Evolutionary conservation across 2,113 vertebrate species (phyloP).

Genomic region (Megaptera novaeangliae): DNA sequence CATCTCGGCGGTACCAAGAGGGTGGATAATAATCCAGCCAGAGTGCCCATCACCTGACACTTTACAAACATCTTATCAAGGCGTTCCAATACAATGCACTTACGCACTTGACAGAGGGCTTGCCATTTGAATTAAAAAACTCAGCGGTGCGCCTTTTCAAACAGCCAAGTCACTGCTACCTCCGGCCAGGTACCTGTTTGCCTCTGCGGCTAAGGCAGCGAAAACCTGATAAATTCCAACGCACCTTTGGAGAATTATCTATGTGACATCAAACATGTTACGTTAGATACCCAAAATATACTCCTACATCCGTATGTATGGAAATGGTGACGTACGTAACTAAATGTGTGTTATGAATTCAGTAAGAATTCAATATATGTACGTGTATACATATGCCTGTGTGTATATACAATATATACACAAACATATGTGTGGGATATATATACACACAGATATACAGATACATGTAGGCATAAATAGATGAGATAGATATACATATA

Average conservation of each 20-base stretch:
- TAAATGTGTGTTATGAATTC: not conserved
- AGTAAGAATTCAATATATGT: not conserved
- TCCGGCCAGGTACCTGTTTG: not conserved
- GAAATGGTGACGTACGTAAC: not conserved
- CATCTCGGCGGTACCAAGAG: not conserved
- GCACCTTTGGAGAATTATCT: not conserved
- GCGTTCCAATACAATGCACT: not conserved
- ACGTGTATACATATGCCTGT: rapidly evolving
- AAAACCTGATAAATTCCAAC: not conserved
- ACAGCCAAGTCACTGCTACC: not conserved
- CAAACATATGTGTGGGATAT: not conserved
- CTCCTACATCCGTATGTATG: rapidly evolving
- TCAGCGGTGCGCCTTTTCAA: not conserved
- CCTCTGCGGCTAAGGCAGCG: too few relatives aligned
- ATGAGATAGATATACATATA: not conserved
- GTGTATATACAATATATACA: not conserved
- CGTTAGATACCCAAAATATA: rapidly evolving
- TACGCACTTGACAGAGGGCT: not conserved
- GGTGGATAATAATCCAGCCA: not conserved
- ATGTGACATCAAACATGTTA: not conserved
- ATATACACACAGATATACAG: not conserved
- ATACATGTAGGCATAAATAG: not conserved
- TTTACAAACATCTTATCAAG: not conserved
- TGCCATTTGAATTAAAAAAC: not conserved
- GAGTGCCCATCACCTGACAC: not conserved